Percentiles rank a stretch among this genome's conserved stretches.
Conservation (phyloP, 2,888 invertebrate genomes). For the Sycophila texana region DNA sequence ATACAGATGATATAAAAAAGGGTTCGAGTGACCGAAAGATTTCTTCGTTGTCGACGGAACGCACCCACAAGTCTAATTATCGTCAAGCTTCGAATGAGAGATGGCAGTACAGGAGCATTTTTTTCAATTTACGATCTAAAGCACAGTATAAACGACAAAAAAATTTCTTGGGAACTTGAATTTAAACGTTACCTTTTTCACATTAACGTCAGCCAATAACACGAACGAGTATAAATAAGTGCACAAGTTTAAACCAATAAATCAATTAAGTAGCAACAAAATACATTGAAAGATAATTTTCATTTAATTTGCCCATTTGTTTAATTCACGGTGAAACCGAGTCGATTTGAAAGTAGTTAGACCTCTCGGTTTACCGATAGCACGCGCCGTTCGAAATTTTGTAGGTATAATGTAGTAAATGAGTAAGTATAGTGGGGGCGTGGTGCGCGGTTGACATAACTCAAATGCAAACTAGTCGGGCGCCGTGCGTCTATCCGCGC, state of each 20-base stretch:
- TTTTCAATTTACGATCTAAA: background rate
- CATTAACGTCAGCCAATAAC: too few relatives aligned
- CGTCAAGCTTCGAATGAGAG: slow-evolving; percentile 38
- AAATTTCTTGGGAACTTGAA: too few relatives aligned
- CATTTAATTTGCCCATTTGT: background rate
- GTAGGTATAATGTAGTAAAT: too few relatives aligned
- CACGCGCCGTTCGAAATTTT: too few relatives aligned
- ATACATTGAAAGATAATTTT: background rate
- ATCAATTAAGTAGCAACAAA: too few relatives aligned
- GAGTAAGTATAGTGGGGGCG: background rate
- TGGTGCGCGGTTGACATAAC: slow-evolving; percentile 7
- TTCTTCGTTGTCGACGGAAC: slow-evolving; percentile 56
- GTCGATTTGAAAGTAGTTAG: too few relatives aligned
- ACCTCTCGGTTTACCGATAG: too few relatives aligned
- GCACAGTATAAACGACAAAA: too few relatives aligned
- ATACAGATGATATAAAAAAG: background rate
- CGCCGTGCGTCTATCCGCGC: background rate
- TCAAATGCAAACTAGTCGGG: background rate
- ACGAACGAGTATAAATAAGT: too few relatives aligned
- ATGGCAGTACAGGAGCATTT: slow-evolving; percentile 50
- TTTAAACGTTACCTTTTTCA: too few relatives aligned
- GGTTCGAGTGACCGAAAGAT: slow-evolving; percentile 37
- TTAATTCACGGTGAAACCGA: background rate
- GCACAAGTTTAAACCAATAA: too few relatives aligned
- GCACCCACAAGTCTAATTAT: slow-evolving; percentile 36